A percentile compares a stretch with the other conserved stretches of the same genome.
Conservation (phyloP, 2,797 vertebrate genomes). For the Podarcis lilfordi region DNA sequence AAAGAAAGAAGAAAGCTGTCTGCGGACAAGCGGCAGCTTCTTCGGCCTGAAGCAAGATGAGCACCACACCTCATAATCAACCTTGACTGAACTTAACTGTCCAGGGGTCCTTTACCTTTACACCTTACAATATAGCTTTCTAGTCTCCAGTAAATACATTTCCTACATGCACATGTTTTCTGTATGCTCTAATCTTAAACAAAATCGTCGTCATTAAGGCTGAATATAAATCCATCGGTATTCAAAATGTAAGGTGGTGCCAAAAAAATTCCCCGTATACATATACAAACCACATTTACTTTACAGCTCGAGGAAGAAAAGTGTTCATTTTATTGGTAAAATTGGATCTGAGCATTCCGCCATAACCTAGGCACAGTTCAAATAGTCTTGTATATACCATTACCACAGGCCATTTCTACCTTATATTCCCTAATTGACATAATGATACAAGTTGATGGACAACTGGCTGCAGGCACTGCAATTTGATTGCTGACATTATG, state of each 20-base stretch:
- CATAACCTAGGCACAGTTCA: background rate
- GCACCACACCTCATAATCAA: too few relatives aligned
- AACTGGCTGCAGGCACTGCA: slow-evolving; percentile 26
- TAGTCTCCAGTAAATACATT: background rate
- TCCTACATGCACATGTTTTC: background rate
- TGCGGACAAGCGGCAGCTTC: too few relatives aligned
- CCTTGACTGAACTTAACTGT: too few relatives aligned
- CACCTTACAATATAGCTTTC: background rate
- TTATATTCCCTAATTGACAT: slow-evolving; percentile 37
- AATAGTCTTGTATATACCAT: background rate
- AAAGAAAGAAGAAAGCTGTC: too few relatives aligned
- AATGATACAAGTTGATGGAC: slow-evolving; percentile 32
- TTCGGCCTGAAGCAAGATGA: too few relatives aligned
- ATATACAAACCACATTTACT: background rate
- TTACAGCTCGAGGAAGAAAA: background rate
- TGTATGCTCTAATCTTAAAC: background rate
- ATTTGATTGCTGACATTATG: slow-evolving; percentile 30
- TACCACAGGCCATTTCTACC: slow-evolving; percentile 26
- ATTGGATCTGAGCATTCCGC: background rate
- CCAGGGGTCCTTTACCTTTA: background rate
- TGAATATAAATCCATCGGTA: background rate
- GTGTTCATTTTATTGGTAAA: background rate
- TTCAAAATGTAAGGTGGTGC: background rate
- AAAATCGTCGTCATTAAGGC: background rate
- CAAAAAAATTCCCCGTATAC: background rate